Evolutionary conservation across 2,797 vertebrate genomes (phyloP), one percentile per base, ranked within the genome.

Genomic region (Luscinia luscinia): DNA sequence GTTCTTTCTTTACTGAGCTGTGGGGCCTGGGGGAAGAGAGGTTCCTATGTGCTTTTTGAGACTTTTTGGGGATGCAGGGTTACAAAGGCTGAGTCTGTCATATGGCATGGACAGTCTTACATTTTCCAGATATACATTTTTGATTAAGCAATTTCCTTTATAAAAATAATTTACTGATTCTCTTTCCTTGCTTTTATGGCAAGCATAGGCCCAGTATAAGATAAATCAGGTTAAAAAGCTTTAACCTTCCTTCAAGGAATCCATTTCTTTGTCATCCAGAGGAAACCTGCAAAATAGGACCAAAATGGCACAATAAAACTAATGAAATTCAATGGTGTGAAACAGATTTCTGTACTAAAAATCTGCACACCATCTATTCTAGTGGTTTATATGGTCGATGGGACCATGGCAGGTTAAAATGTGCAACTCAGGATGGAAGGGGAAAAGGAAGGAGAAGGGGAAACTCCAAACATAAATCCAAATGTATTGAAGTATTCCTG

Each of bases 261-360:
- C 17, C 1, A 51, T 74, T 85, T 77, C 30, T 76, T 28, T 55
- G 27, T 45, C 57, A 69, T 87, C 32, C 38, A 68, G 45, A 76
- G 28, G 41, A 90, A 93, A 83, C 10, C 24, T 90, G 22, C 32
- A 57, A 75, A 92, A 88, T 36, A 59, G 32, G 79, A 92, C 49
- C n/a, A 80, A 92, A 92, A 90, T 52, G 20, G 32, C 15, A 49
- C 34, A 6, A 84, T 80, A 82, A 91, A 84, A 83, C 32, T 92
- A 89, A 94, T 76, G 81, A 93, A 90, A 93, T 78, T 58, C 91
- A 91, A 94, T 74, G 30, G 32, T 63, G 38, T 85, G 84, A 96
- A 84, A 79, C 82, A 58, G 61, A 95, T 95, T 90, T 95, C 82
- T 91, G 58, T 40, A 62, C 38, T 87, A 69, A 64, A 94, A 61